phyloP scores from a whole-genome alignment of 2,888 invertebrate species.

The Dinocampus coccinellae region DNA sequence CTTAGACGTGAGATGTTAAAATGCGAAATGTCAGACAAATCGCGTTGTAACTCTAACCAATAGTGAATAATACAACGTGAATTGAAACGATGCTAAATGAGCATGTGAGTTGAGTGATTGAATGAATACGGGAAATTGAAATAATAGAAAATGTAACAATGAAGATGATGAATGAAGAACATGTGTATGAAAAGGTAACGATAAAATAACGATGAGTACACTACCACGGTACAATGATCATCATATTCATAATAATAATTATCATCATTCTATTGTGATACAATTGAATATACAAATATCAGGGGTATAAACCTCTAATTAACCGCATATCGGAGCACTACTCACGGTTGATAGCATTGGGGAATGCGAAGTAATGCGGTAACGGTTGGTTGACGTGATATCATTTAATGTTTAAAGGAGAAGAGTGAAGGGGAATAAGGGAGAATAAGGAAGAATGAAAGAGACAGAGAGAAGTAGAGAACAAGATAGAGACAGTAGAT shows the following conservation, averaged over 20 bases:
- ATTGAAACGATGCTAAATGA: slow-evolving; percentile 17
- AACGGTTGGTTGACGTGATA: slow-evolving; percentile 12
- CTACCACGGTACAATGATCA: background rate
- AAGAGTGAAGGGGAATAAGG: background rate
- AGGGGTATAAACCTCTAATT: slow-evolving; percentile 20
- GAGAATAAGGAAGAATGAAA: background rate
- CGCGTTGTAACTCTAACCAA: slow-evolving; percentile 20
- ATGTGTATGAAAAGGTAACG: slow-evolving; percentile 23
- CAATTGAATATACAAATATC: slow-evolving; percentile 20
- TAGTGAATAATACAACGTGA: slow-evolving; percentile 18
- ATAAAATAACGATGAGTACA: slow-evolving; percentile 18
- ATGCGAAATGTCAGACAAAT: slow-evolving; percentile 9
- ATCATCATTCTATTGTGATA: slow-evolving; percentile 1
- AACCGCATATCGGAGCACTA: slow-evolving; percentile 22
- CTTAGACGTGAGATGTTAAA: background rate
- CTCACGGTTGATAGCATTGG: slow-evolving; percentile 22
- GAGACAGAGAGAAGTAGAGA: background rate
- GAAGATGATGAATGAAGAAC: slow-evolving; percentile 25
- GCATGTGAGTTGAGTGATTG: slow-evolving; percentile 13
- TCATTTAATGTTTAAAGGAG: slow-evolving; percentile 21
- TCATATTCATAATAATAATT: too few species aligned
- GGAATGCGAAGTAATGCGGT: slow-evolving; percentile 3
- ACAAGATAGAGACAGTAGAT: background rate
- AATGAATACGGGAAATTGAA: slow-evolving; percentile 22
- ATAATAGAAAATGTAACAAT: background rate